Evolutionary conservation across 2,113 vertebrate species (phyloP).

Genomic region (Pachypanchax playfairii): DNA sequence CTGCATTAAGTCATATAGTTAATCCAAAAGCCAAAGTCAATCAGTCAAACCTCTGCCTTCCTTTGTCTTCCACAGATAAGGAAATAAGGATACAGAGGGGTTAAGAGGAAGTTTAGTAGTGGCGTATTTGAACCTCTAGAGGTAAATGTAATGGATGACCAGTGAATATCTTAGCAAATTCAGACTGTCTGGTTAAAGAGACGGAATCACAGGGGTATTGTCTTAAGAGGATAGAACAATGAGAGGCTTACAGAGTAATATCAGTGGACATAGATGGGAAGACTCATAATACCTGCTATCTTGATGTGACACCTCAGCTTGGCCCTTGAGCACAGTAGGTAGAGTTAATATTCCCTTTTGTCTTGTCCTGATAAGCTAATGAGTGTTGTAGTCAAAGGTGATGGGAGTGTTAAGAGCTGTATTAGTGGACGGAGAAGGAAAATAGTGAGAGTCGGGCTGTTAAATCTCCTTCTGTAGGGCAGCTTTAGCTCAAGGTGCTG

Average conservation of each 20-base stretch:
- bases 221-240: conserved; percentile 73
- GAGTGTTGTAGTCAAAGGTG: conserved; percentile 62
- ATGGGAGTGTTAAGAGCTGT: conserved; percentile 58
- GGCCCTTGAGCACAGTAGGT: conserved; percentile 48
- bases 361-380: conserved; percentile 79
- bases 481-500: conserved; percentile 28
- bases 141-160: conserved; percentile 63
- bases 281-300: conserved; percentile 69
- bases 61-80: conserved; percentile 70
- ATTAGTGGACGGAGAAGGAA: conserved; percentile 65
- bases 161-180: conserved; percentile 59
- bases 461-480: conserved; percentile 26
- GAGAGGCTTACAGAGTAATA: conserved; percentile 70
- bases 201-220: conserved; percentile 60
- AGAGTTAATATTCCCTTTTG: conserved; percentile 72
- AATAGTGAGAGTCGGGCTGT: conserved; percentile 28
- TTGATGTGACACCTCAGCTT: conserved; percentile 67
- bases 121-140: conserved; percentile 42
- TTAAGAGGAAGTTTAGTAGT: conserved; percentile 52
- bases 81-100: conserved; percentile 66
- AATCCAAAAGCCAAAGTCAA: conserved; percentile 76
- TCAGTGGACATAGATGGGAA: conserved; percentile 54
- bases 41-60: conserved; percentile 55
- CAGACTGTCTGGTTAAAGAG: conserved; percentile 21
- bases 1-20: conserved; percentile 53